Evolutionary conservation across 1,140 invertebrate species (phyloP).

Genomic region (Parapsyche elsis): DNA sequence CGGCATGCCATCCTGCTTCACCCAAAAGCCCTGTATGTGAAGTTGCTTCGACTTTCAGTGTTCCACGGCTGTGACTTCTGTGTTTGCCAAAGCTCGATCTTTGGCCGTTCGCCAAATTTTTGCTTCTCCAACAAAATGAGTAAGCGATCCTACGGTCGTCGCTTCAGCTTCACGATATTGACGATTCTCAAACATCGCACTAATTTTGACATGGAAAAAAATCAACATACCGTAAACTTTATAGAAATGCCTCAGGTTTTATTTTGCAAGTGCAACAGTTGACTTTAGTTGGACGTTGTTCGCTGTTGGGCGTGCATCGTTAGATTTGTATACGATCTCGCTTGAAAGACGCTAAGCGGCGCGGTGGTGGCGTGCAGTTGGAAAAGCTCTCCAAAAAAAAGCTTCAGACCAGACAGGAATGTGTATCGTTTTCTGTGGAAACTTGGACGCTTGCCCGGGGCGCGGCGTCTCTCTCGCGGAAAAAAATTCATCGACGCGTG

Average conservation of each 20-base stretch:
- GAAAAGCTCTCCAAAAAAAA: not conserved
- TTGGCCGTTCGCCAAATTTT: not conserved
- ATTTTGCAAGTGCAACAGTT: no score
- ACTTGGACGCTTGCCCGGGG: conserved; percentile 14
- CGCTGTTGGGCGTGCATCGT: no score
- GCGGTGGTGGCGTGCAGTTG: not conserved
- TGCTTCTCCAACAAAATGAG: conserved; percentile 15
- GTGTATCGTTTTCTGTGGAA: conserved; percentile 32
- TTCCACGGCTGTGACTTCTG: not conserved
- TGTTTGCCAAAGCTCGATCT: conserved; percentile 17
- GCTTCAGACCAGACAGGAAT: conserved; percentile 30
- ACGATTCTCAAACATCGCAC: not conserved
- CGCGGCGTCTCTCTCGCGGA: conserved; percentile 14
- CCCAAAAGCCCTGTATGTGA: no score
- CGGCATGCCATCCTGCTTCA: no score
- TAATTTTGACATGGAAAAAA: not conserved
- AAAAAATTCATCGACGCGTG: conserved; percentile 33
- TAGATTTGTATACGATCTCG: no score
- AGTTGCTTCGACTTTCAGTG: conserved; percentile 7
- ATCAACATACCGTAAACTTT: not conserved
- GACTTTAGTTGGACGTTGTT: no score
- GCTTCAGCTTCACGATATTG: not conserved
- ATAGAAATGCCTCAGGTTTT: no score
- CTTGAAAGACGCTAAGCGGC: no score
- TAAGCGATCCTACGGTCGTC: not conserved